phyloP scores from a whole-genome alignment of 2,113 vertebrate genomes.

The Zosterops pallidus region DNA sequence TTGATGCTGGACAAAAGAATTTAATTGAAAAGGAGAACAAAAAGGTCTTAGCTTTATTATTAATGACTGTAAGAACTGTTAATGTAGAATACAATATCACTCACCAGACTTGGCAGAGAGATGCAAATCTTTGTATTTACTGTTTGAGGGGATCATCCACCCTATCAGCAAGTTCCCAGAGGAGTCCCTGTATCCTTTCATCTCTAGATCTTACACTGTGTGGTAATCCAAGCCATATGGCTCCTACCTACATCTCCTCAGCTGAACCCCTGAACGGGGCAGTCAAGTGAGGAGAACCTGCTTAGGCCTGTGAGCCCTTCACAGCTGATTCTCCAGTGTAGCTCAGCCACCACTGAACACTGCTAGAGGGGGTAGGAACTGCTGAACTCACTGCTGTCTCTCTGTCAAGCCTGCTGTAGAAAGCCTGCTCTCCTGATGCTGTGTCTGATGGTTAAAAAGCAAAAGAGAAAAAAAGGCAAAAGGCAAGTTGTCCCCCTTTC shows the following conservation, averaged over 20 bases:
- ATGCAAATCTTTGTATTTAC: not conserved
- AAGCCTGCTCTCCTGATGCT: not conserved
- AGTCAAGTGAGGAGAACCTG: not conserved
- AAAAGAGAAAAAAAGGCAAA: not conserved
- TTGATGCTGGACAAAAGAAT: not conserved
- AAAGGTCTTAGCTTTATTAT: not conserved
- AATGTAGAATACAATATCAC: not conserved
- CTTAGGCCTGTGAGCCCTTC: not conserved
- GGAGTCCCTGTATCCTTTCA: not conserved
- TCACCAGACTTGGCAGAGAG: not conserved
- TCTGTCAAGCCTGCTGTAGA: not conserved
- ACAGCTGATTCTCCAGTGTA: not conserved
- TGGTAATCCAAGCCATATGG: conserved; percentile 34
- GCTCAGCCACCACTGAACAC: not conserved
- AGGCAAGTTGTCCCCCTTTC: not conserved
- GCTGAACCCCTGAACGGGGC: not conserved
- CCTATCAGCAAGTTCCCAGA: not conserved
- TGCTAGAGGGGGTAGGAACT: not conserved
- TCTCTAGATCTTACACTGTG: not conserved
- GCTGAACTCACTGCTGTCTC: not conserved
- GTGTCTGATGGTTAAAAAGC: not conserved
- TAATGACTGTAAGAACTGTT: not conserved
- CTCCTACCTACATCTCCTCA: not conserved
- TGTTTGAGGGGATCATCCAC: not conserved
- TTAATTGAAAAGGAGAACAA: not conserved